Evolutionary conservation across 2,797 vertebrate genomes (phyloP), one percentile per base, ranked within the genome.

Genomic region (Sandelia bainsii): DNA sequence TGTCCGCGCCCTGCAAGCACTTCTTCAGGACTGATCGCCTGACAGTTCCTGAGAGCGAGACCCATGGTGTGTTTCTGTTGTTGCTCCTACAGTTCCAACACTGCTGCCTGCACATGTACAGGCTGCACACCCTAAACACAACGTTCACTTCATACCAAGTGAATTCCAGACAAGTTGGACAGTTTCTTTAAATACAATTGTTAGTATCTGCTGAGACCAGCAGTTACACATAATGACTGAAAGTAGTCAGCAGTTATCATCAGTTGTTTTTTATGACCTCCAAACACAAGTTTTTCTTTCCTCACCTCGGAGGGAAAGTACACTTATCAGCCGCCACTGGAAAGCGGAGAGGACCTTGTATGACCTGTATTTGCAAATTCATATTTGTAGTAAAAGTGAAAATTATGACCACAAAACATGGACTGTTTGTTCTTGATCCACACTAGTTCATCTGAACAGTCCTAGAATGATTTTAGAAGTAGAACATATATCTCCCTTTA

Each of bases 351-450:
- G 32, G 34, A 44, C 20, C 52, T 45, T 63, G 34, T 69, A 6
- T 23, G 40, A 60, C 48, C 54, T 42, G 57, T 51, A 67, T 71
- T 60, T 72, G 16, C 62, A 45, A 20, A 48, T 49, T 69, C 27
- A 46, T 69, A 67, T 75, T 77, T 82, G 62, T 69, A 81, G 77
- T 82, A 76, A 82, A 87, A 67, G 49, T 16, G 4, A 61, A 27
- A 1, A 44, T 22, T 77, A 69, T 63, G 68, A 84, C 62, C 77
- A 72, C 45, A 29, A 54, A 51, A 45, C 4, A 13, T 6, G 1
- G 3, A 32, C 14, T 8, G 1, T 8, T 42, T 13, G 23, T 60
- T 69, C 13, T 58, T 73, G 0, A 29, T 29, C 22, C 16, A n/a
- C 16, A n/a, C 9, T 23, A 37, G 27, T 16, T 16, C 16, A 42